These are phyloP conservation scores for Pandemis corylana DNA, from an alignment of 2,888 invertebrate genomes.

Conservation along the genomic window DNA sequence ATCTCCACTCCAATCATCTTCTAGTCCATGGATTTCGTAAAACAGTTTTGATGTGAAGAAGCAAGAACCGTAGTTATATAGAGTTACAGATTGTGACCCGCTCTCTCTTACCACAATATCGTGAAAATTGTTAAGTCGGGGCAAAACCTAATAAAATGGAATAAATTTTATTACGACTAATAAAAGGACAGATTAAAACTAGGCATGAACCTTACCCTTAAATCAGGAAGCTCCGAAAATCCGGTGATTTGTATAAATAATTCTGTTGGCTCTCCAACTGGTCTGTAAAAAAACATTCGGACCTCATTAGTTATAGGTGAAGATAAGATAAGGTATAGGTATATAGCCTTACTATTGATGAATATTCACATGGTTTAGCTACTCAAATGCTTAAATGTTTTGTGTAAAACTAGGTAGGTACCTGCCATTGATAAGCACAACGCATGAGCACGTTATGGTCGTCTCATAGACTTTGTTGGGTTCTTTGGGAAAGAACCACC, in stretches of 20 bases:
- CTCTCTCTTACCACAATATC: constrained; percentile 71
- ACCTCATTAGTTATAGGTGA: too few species aligned
- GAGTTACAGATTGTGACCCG: constrained; percentile 56
- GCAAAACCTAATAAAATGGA: constrained; percentile 63
- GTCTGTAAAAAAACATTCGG: constrained; percentile 57
- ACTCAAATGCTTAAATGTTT: not conserved
- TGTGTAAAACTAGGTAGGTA: constrained; percentile 42
- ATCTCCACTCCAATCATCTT: constrained; percentile 68
- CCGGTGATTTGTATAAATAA: constrained; percentile 70
- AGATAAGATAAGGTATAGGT: too few species aligned
- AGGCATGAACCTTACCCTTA: constrained; percentile 57
- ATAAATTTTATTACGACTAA: not conserved
- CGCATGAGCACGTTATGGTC: constrained; percentile 71
- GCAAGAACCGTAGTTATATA: constrained; percentile 74
- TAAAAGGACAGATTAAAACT: not conserved
- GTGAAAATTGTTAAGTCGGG: constrained; percentile 69
- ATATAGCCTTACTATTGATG: too few species aligned
- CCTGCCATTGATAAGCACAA: constrained; percentile 73
- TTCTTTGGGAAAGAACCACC: constrained; percentile 78
- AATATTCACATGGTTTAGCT: not conserved
- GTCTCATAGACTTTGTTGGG: constrained; percentile 71
- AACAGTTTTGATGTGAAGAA: constrained; percentile 73
- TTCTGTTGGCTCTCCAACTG: constrained; percentile 74
- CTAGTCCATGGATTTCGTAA: constrained; percentile 67
- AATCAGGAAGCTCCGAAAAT: constrained; percentile 75